Evolutionary conservation across 2,888 invertebrate species (phyloP).

Genomic region (Eupithecia vulgata): DNA sequence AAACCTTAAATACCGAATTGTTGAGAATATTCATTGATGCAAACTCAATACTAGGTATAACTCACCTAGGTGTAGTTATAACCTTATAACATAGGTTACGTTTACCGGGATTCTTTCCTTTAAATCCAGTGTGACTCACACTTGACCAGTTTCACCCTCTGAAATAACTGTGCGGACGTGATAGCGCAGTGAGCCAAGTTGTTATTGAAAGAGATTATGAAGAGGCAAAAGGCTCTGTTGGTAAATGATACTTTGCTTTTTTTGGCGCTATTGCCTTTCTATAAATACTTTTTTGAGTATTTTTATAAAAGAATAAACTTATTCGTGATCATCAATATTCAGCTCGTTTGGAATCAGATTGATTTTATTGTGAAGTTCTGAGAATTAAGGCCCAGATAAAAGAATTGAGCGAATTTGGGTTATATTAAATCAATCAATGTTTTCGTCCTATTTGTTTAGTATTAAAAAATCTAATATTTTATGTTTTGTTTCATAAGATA

Average conservation of each 20-base stretch:
- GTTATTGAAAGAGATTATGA: constrained; percentile 32
- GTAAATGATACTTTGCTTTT: neutral
- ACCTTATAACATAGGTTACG: too few species aligned
- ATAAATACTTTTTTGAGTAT: neutral
- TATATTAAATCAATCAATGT: too few species aligned
- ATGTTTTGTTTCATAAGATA: too few species aligned
- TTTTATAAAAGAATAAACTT: neutral
- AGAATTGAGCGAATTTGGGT: too few species aligned
- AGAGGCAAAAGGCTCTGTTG: constrained; percentile 8
- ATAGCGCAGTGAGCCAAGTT: constrained; percentile 30
- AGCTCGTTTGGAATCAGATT: neutral
- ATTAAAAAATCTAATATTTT: too few species aligned
- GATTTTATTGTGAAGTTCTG: too few species aligned
- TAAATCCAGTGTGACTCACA: neutral
- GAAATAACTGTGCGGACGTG: constrained; percentile 32
- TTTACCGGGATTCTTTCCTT: neutral
- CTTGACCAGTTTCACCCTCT: constrained; percentile 30
- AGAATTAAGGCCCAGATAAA: too few species aligned
- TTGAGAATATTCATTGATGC: neutral
- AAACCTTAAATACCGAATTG: neutral
- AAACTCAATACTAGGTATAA: neutral
- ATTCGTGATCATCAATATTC: neutral
- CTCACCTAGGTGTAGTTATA: too few species aligned
- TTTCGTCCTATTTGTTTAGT: too few species aligned
- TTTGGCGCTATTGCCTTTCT: neutral